Evolutionary conservation across 1,140 invertebrate species (phyloP), one percentile per base, ranked within the genome.

Genomic region (Cherax quadricarinatus): DNA sequence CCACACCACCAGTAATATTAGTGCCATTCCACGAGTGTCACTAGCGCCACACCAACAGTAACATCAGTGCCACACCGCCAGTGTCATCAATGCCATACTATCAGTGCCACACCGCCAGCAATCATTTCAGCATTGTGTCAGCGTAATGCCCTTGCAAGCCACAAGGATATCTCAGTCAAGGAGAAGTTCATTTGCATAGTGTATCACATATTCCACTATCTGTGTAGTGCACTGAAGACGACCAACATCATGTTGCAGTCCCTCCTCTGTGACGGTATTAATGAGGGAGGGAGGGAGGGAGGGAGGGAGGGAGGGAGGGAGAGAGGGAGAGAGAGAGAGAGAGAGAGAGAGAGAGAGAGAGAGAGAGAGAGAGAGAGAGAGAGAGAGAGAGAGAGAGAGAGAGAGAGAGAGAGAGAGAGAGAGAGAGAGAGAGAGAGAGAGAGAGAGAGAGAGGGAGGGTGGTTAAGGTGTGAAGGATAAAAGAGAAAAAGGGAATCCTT

Each of bases 321-420:
- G 82, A 84, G 82, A 84, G 82, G 62, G 82, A 62, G 57, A 62
- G 57, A 60, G 16, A 30, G 82, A 30, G 82, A 62, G 53, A 84
- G 53, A 30, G 57, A 30, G 57, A n/a, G 21, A 24, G 57, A 30
- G 57, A 30, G n/a, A 30, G 57, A 84, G 82, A 30, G 53, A n/a
- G 57, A 62, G 82, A 30, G 82, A 84, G 57, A 62, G 53, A 30
- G 57, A 30, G 16, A 57, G 18, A 24, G 81, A 12, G 53, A 24
- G 21, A n/a, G 53, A n/a, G 81, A 60, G 48, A 62, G 24, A 66
- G 18, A 16, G 62, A 16, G 62, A 66, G 18, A 66, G 62, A 14
- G 7, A n/a, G 9, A n/a, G 51, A 5, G 48, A 53, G 49, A 9
- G 53, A 21, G 53, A n/a, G 49, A 53, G 80, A 82, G 10, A 7